phyloP scores from a whole-genome alignment of 2,888 invertebrate genomes.

The Zaprionus obscuricornis region DNA sequence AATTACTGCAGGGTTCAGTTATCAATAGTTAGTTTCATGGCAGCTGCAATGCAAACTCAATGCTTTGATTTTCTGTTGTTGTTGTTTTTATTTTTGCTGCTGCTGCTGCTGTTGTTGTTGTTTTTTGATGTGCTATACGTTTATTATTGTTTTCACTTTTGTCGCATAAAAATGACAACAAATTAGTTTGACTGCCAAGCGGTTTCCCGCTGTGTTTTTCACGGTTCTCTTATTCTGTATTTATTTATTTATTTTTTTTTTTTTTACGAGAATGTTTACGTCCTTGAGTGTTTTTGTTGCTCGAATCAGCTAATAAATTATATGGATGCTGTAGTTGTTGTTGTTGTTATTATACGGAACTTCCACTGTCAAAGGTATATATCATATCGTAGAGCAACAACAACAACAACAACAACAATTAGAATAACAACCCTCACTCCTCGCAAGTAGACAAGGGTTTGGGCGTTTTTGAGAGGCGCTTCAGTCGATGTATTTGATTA shows the following conservation, averaged over 20 bases:
- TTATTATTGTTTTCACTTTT: constrained; percentile 75
- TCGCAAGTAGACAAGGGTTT: neutral
- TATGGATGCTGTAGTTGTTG: constrained; percentile 53
- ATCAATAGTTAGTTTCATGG: constrained; percentile 38
- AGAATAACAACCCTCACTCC: too few relatives aligned
- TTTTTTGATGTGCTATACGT: constrained; percentile 29
- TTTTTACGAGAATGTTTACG: constrained; percentile 45
- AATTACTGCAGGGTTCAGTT: too few relatives aligned
- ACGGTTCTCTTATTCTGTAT: constrained; percentile 56
- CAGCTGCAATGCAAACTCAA: constrained; percentile 53
- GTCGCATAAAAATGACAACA: constrained; percentile 79
- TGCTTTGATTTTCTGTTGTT: constrained; percentile 8
- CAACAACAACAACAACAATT: too few relatives aligned
- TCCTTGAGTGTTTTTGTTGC: constrained; percentile 54
- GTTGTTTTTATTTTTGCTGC: neutral
- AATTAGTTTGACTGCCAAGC: constrained; percentile 74
- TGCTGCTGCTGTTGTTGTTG: constrained; percentile 14
- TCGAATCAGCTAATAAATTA: constrained; percentile 63
- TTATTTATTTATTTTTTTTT: constrained; percentile 10
- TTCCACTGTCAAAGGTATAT: constrained; percentile 28
- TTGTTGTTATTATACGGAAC: constrained; percentile 15
- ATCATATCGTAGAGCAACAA: constrained; percentile 57
- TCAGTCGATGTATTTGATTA: constrained; percentile 68
- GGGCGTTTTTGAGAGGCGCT: constrained; percentile 29
- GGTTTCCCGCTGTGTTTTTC: constrained; percentile 77